Evolutionary conservation across 2,113 vertebrate species (phyloP).

Genomic region (Sorex fumeus): DNA sequence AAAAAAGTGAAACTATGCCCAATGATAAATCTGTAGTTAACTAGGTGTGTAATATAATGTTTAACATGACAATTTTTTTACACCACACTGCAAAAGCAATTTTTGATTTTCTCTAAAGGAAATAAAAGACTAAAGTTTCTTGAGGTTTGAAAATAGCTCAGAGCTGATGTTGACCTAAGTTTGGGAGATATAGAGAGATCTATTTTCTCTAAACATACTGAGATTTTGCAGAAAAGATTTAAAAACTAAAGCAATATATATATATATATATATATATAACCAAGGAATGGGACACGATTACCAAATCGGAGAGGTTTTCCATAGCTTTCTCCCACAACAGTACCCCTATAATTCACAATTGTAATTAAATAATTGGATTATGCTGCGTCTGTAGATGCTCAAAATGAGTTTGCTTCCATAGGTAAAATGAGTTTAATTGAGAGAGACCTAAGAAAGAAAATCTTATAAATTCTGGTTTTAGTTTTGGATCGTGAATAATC

Average conservation of each 20-base stretch:
- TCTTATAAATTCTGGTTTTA: slow-evolving; percentile 52
- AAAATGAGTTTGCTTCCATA: slow-evolving; percentile 23
- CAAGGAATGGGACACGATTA: not conserved
- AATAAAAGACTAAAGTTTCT: too few species aligned
- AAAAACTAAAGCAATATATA: not conserved
- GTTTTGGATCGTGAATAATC: not conserved
- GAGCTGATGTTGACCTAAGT: not conserved
- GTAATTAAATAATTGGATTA: slow-evolving; percentile 38
- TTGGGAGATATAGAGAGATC: not conserved
- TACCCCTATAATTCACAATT: not conserved
- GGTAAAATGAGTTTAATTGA: slow-evolving; percentile 49
- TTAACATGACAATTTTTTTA: too few species aligned
- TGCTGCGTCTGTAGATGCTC: not conserved
- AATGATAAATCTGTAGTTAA: not conserved
- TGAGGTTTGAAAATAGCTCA: not conserved
- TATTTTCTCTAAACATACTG: not conserved
- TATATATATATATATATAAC: too few species aligned
- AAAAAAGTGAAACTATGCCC: not conserved
- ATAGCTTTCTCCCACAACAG: not conserved
- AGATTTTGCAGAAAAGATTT: not conserved
- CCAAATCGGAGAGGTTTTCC: not conserved
- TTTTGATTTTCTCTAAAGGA: not conserved
- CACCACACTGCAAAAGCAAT: too few species aligned
- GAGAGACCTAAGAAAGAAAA: not conserved
- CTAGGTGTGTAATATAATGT: not conserved